Base-by-base conservation (phyloP, 2,888 invertebrate genomes). In the Therioaphis trifolii region DNA sequence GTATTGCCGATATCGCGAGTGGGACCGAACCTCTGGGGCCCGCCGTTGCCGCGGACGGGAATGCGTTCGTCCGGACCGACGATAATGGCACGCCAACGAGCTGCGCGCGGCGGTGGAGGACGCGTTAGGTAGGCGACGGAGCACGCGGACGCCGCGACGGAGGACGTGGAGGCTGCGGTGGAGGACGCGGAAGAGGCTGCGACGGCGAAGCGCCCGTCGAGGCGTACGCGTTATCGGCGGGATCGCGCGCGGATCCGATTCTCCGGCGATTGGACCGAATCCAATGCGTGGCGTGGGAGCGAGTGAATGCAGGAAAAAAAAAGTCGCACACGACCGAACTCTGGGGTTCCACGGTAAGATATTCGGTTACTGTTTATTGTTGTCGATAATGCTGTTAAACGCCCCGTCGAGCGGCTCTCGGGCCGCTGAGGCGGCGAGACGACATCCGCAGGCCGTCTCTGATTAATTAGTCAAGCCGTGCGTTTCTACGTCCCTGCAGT, bases 191-290 rank as follows among this genome's bases (percentile, higher is more conserved):
- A n/a, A n/a, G n/a, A n/a, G n/a, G n/a, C n/a, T n/a, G n/a, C n/a
- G n/a, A n/a, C n/a, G n/a, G n/a, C n/a, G n/a, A n/a, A n/a, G n/a
- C n/a, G n/a, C n/a, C n/a, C 80, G 72, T 72, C 40, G 58, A 82
- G 61, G 72, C 72, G 72, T 80, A n/a, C n/a, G 71, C 43, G 29
- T 82, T 72, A 72, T 82, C 49, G 49, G 63, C 46, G 29, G 63
- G 63, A 82, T 82, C 63, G 35, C n/a, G n/a, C 63, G 49, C 63
- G 63, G 63, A 82, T 24, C 24, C 72, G 40, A 74, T 74, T 61
- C 80, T 27, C 35, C 21, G 7, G 46, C 55, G 63, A 74, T 82
- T 82, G 82, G 82, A 61, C 52, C 35, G 35, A 43, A 61, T 63
- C 82, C 82, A 82, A 74, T 52, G 21, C 55, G 14, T 27, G n/a